Conservation (phyloP, 2,113 vertebrate genomes). For the Sphaerodactylus townsendi region DNA sequence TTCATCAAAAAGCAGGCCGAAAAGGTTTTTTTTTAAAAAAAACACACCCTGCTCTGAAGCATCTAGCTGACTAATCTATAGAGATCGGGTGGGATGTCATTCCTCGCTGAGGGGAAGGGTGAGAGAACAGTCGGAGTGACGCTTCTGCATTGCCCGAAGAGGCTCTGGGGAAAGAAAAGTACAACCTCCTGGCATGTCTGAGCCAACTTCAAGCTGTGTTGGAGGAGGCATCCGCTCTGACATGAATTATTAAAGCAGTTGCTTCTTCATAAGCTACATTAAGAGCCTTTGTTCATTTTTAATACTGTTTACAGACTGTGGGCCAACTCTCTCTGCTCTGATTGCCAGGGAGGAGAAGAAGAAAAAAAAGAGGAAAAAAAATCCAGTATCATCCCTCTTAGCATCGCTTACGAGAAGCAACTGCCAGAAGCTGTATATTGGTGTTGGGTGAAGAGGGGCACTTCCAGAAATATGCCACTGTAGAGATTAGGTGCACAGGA, state of each 20-base stretch:
- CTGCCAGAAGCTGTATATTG: neutral
- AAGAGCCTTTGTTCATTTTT: constrained; percentile 2
- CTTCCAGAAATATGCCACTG: neutral
- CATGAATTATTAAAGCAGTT: neutral
- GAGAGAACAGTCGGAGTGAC: neutral
- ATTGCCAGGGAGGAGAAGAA: neutral
- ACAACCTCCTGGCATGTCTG: neutral
- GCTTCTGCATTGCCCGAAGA: neutral
- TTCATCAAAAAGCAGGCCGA: neutral
- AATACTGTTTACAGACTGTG: neutral
- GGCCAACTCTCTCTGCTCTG: neutral
- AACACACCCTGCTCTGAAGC: accelerated
- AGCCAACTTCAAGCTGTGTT: neutral
- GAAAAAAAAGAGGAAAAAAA: neutral
- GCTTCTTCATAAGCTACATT: constrained; percentile 4
- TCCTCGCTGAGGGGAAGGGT: neutral
- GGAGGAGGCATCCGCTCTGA: neutral
- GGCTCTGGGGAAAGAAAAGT: neutral
- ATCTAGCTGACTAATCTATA: neutral
- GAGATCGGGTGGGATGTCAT: neutral
- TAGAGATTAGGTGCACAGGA: neutral
- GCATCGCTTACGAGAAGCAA: neutral
- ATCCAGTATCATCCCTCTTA: neutral
- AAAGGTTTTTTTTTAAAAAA: neutral
- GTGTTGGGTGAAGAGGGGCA: neutral